Evolutionary conservation across 2,113 vertebrate genomes (phyloP), one percentile per base, ranked within the genome.

Genomic region (Lophius piscatorius): DNA sequence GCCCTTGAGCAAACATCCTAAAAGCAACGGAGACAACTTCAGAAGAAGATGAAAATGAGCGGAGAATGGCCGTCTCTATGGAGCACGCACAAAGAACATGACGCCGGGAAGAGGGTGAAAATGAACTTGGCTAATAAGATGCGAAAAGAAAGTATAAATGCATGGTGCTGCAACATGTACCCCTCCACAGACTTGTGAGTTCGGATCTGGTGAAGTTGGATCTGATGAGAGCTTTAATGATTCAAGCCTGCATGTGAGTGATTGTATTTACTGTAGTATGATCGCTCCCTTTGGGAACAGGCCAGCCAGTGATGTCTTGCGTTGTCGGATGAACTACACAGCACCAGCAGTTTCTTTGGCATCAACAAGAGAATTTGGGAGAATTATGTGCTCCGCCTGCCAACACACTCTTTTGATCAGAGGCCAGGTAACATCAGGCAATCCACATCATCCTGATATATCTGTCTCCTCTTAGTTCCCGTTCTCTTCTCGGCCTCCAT

Each of bases 321-420:
- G 54, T 58, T 55, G 39, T n/a, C n/a, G n/a, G n/a, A n/a, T n/a
- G 35, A 64, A 47, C 62, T 24, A 34, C 47, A 62, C 51, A 16
- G 57, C 31, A 73, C 26, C 60, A 57, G 46, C 56, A 2, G 59
- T 67, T 73, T 77, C 48, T 77, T 59, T 78, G 68, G 74, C 61
- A 60, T 9, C 9, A 36, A 16, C 21, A 2, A 17, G 41, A 61
- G 4, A 71, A 61, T 62, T 35, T 1, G 26, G 58, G 58, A 61
- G 67, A 73, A 82, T 82, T 68, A 77, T 66, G 62, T 63, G 67
- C 74, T 70, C 75, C 67, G 50, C 75, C 81, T 84, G 78, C 81
- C 81, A 84, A 72, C 82, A 72, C 69, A 16, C 26, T 39, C 79
- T 74, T 80, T 51, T 87, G 76, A 84, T 86, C 65, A 65, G 70